Conservation (phyloP, 2,888 invertebrate genomes). For the Alviniconcha strummeri region DNA sequence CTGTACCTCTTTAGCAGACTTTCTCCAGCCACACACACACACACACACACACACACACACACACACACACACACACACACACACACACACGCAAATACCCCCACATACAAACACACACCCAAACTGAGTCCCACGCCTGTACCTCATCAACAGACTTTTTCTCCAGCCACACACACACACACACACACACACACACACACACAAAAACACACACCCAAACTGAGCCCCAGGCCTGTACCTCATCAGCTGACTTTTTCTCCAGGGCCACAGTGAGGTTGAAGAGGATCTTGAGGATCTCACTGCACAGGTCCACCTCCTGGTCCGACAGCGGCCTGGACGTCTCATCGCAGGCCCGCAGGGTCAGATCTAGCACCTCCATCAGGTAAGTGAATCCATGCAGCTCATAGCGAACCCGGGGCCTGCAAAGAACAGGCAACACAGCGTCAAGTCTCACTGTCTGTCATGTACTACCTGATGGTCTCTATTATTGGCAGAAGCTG, state of each 20-base stretch:
- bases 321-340: slow-evolving; percentile 62
- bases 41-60: background rate
- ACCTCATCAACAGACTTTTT: background rate
- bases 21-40: background rate
- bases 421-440: slow-evolving; percentile 39
- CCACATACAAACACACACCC: background rate
- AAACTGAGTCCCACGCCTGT: background rate
- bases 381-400: slow-evolving; percentile 75
- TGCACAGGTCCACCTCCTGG: slow-evolving; percentile 73
- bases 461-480: background rate
- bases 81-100: background rate
- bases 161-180: background rate
- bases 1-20: background rate
- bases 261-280: slow-evolving; percentile 74
- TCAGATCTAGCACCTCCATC: slow-evolving; percentile 75
- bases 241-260: slow-evolving; percentile 72
- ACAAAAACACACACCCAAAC: background rate
- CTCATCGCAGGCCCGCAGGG: slow-evolving; percentile 66
- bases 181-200: background rate
- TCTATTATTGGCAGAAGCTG: too few species aligned
- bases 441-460: background rate
- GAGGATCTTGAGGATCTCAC: slow-evolving; percentile 75
- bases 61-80: background rate
- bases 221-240: slow-evolving; percentile 50
- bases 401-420: slow-evolving; percentile 73